A percentile compares a stretch with the other conserved stretches of the same genome.
Conservation (phyloP, 2,797 vertebrate species). For the Poeciliopsis turneri region DNA sequence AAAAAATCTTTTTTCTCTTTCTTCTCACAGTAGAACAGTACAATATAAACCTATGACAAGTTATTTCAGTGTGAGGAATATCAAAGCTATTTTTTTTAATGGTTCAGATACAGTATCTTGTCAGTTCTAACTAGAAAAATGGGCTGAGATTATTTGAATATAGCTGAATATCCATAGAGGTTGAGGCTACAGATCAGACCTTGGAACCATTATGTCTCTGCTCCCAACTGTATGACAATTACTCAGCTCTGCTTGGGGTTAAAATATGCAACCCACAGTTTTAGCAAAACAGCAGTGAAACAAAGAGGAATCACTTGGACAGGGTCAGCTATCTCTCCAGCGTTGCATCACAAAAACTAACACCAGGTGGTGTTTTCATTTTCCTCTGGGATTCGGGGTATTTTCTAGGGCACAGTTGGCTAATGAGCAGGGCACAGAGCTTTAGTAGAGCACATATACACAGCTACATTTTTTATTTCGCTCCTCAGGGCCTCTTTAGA, state of each 20-base stretch:
- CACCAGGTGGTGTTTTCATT: slow-evolving; percentile 7
- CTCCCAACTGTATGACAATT: not conserved
- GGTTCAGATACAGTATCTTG: not conserved
- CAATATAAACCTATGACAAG: not conserved
- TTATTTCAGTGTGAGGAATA: not conserved
- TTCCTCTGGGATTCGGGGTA: slow-evolving; percentile 29
- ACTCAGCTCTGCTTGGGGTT: slow-evolving; percentile 3
- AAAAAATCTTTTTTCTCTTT: too few species aligned
- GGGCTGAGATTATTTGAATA: not conserved
- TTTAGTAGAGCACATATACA: not conserved
- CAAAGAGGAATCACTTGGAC: not conserved
- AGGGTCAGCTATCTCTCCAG: not conserved
- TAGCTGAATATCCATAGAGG: not conserved
- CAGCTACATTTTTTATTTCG: not conserved
- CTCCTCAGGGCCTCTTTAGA: not conserved
- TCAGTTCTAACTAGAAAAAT: not conserved
- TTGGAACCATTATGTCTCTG: slow-evolving; percentile 1
- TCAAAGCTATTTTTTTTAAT: not conserved
- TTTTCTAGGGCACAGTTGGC: slow-evolving; percentile 15
- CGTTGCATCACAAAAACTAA: slow-evolving; percentile 3
- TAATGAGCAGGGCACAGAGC: slow-evolving; percentile 7
- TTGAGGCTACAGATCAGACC: not conserved
- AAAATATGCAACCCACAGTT: slow-evolving; percentile 7
- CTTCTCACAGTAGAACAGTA: not conserved
- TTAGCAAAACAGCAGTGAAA: not conserved